Percentiles rank a stretch among this genome's conserved stretches.
These are phyloP conservation scores for Siniperca obscura DNA, from an alignment of 2,797 vertebrate species.

Conservation along the genomic window DNA sequence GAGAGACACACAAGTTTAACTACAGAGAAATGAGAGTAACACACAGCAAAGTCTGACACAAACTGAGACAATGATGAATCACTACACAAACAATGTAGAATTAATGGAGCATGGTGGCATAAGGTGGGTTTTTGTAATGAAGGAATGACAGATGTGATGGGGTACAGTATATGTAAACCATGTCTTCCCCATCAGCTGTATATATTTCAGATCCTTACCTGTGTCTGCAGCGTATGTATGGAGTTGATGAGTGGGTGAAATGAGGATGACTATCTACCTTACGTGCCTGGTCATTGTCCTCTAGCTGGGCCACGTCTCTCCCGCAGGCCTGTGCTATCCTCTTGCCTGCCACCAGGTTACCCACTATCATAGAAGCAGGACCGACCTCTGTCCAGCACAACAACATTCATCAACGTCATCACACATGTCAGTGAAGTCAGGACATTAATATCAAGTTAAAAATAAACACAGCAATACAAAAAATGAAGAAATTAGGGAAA, in stretches of 20 bases:
- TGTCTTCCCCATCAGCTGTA: conserved; percentile 5
- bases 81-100: neutral
- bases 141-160: conserved; percentile 10
- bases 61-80: neutral
- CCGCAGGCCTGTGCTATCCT: conserved; percentile 96
- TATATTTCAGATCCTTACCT: conserved; percentile 44
- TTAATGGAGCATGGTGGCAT: neutral
- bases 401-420: conserved; percentile 18
- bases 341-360: conserved; percentile 96
- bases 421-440: neutral
- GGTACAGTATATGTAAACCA: neutral
- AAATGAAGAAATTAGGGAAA: neutral
- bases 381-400: conserved; percentile 89
- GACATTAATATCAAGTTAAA: neutral
- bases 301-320: conserved; percentile 92
- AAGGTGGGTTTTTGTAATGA: conserved; percentile 13
- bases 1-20: conserved; percentile 36
- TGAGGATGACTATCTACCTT: conserved; percentile 84
- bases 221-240: conserved; percentile 32
- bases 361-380: conserved; percentile 96
- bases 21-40: neutral
- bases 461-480: neutral
- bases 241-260: conserved; percentile 60
- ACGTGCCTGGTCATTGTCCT: conserved; percentile 96
- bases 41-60: conserved; percentile 9